phyloP scores from a whole-genome alignment of 2,888 invertebrate species.

The Rhagium mordax region DNA sequence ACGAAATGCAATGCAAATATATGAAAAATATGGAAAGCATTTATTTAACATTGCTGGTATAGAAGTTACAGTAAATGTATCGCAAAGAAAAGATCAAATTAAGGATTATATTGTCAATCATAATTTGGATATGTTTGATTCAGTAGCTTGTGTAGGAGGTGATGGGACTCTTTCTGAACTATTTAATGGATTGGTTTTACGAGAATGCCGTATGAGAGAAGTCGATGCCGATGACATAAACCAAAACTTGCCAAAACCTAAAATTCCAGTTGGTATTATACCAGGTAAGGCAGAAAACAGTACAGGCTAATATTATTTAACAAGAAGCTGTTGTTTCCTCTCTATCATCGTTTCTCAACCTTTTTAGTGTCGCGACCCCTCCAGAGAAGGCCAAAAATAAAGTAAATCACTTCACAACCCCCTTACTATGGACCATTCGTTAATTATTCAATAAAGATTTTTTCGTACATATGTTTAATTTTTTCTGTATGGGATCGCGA shows the following conservation, averaged over 20 bases:
- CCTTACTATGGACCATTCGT: too few species aligned
- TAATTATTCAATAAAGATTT: too few species aligned
- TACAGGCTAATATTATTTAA: not conserved
- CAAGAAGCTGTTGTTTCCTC: not conserved
- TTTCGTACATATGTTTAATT: too few species aligned
- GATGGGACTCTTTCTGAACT: conserved; percentile 91
- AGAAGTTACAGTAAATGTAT: conserved; percentile 78
- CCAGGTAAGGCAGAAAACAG: conserved; percentile 65
- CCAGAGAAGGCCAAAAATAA: too few species aligned
- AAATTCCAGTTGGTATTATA: conserved; percentile 76
- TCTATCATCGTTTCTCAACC: not conserved
- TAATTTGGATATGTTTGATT: conserved; percentile 76
- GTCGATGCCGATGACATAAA: conserved; percentile 73
- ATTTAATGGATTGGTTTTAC: conserved; percentile 79
- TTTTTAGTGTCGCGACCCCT: too few species aligned
- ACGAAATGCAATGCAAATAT: conserved; percentile 80
- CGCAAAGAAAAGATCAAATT: conserved; percentile 85
- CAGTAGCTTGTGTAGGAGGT: conserved; percentile 87
- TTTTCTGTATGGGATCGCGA: too few species aligned
- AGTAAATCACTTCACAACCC: too few species aligned
- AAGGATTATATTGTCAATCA: conserved; percentile 77
- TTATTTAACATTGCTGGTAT: conserved; percentile 78
- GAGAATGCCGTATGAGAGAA: conserved; percentile 72
- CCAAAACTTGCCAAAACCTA: conserved; percentile 70
- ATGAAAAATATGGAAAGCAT: conserved; percentile 81